Base-by-base conservation (phyloP, 2,113 vertebrate species). In the Halichoeres trimaculatus region DNA sequence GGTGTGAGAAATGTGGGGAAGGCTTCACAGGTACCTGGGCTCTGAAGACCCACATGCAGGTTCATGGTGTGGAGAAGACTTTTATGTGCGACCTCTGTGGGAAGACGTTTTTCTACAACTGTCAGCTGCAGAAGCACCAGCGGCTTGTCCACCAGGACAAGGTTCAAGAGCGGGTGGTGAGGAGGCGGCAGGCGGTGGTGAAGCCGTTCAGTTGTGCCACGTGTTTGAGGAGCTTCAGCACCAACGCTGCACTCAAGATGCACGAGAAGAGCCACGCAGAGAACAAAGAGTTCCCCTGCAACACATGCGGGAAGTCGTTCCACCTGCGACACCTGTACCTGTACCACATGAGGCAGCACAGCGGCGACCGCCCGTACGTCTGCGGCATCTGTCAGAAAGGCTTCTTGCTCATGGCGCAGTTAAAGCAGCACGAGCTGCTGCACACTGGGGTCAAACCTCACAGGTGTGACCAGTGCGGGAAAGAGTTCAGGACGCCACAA, bases 351-450 rank as follows among this genome's bases (percentile, higher is more conserved):
- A 52, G 87, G 26, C 70, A 75, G 74, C 91, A 92, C 86, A 86
- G 64, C 8, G 90, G 84, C 10, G 79, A 86, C 30, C 67, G 85
- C 56, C 88, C 87, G 0, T 53, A 87, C 11, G 78, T 76, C 11
- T 95, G 94, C 52, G 20, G 50, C 34, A 70, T 92, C 66, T 96
- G 95, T 60, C 86, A 92, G 34, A 95, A 94, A 48, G 88, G 83
- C 8, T 93, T 93, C 76, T 24, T 90, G 51, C 77, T 88, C 19
- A 47, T 55, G 5, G 86, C 87, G 1, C 91, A 92, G 85, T 88
- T 93, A 36, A 88, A 83, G 57, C 88, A 89, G 54, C 92, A 93
- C 23, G 71, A 89, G 76, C 81, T 90, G 4, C 84, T 91, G 50
- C 92, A 93, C 87, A 85, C 88, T 0, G 91, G 91, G 0, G 61